Evolutionary conservation across 2,888 invertebrate species (phyloP), one percentile per base, ranked within the genome.

Genomic region (Coecobrya sp.): DNA sequence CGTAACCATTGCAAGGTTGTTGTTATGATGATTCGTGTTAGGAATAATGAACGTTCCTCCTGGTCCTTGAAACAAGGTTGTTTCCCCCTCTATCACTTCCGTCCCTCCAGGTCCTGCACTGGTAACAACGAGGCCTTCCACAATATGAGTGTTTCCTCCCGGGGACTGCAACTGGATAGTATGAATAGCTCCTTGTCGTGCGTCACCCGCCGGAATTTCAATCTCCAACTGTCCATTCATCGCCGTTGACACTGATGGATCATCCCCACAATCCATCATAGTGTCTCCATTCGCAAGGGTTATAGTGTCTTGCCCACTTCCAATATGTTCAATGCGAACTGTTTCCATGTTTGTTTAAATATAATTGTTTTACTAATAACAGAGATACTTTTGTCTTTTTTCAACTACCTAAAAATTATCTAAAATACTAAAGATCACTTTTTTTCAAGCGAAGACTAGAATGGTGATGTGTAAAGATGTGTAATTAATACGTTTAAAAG

Each of bases 101-200:
- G 82, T 68, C 4, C 81, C 93, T 3, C 81, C 89, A 7, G 82
- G 87, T 10, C 85, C 88, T 8, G 81, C 73, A 13, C 79, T 90
- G 36, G 93, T 91, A 22, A 93, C 92, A 22, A 94, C 92, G 13
- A 94, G 82, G 7, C 93, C 93, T 42, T 94, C 94, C 16, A 94
- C 93, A 59, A 93, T 86, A 68, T 94, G 94, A 11, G 93, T 79
- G 25, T 89, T 93, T 3, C 91, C 93, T 22, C 91, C 91, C 0
- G 93, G 93, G 4, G 93, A 93, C 84, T 93, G 93, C 13, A 93
- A 81, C 70, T 92, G 91, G 19, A 93, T 93, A 2, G 93, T 93
- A 42, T 93, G 93, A 5, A 92, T 93, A 1, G 89, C 89, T 3
- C 89, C 87, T 30, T 93, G 91, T 0, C 89, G 27, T 0, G 89